Conservation (phyloP, 2,797 vertebrate species). For the Tadarida brasiliensis region DNA sequence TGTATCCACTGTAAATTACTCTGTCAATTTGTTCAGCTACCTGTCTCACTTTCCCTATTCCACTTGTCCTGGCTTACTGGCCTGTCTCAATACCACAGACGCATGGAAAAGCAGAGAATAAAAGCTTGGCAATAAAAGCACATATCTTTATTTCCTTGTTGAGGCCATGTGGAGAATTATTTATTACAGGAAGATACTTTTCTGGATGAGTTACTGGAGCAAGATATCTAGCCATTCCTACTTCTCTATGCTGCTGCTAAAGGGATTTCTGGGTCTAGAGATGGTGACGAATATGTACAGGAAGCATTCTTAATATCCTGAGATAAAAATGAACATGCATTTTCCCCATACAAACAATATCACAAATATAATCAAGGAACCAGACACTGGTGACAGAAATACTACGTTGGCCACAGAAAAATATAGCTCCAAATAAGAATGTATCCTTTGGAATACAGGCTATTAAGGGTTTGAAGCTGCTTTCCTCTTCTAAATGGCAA, state of each 20-base stretch:
- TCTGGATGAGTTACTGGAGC: not conserved
- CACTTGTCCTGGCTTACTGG: too few species aligned
- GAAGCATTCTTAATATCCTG: not conserved
- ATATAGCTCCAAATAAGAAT: not conserved
- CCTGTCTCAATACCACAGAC: not conserved
- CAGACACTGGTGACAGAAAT: not conserved
- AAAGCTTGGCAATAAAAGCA: not conserved
- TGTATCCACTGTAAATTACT: too few species aligned
- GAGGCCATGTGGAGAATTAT: not conserved
- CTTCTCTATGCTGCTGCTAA: not conserved
- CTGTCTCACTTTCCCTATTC: too few species aligned
- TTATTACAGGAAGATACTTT: constrained; percentile 15
- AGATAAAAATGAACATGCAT: not conserved
- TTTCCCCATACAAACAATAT: not conserved
- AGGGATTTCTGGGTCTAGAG: not conserved
- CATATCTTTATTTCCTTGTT: not conserved
- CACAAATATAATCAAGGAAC: not conserved
- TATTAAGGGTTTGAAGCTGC: not conserved
- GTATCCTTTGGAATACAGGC: not conserved
- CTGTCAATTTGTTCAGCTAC: too few species aligned
- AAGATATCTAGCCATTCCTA: not conserved
- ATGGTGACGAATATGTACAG: not conserved
- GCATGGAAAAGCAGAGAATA: not conserved
- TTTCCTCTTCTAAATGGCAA: not conserved
- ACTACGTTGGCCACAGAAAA: not conserved